A percentile compares a stretch with the other conserved stretches of the same genome.
These are phyloP conservation scores for Suncus etruscus DNA, from an alignment of 2,113 vertebrate species.

Conservation along the genomic window DNA sequence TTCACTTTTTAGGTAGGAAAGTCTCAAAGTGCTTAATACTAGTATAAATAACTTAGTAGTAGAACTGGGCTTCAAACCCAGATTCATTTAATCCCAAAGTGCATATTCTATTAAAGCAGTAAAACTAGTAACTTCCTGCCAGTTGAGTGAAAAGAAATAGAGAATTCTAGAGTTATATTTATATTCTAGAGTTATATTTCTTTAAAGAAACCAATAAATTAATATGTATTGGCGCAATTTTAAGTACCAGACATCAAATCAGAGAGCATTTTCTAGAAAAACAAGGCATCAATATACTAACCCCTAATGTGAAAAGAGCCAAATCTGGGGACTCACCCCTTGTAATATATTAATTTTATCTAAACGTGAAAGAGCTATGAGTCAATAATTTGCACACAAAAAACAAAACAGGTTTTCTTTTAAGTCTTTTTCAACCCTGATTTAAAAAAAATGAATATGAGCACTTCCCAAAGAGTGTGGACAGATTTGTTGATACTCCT, in stretches of 20 bases:
- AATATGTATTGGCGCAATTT: not conserved
- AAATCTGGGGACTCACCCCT: not conserved
- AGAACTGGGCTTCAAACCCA: not conserved
- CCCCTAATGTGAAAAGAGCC: not conserved
- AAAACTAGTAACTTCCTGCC: not conserved
- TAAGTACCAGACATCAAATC: not conserved
- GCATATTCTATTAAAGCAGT: not conserved
- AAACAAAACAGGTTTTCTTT: slow-evolving; percentile 3
- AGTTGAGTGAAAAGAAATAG: accelerated
- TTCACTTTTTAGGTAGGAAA: not conserved
- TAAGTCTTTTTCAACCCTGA: not conserved
- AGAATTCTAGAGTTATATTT: not conserved
- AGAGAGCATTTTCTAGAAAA: not conserved
- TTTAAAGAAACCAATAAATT: slow-evolving; percentile 23
- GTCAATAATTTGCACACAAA: not conserved
- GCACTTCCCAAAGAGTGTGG: not conserved
- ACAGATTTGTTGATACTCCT: not conserved
- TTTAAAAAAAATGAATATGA: not conserved
- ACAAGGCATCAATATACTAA: not conserved
- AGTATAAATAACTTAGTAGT: not conserved
- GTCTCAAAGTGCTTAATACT: not conserved
- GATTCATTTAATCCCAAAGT: not conserved
- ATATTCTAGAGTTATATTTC: slow-evolving; percentile 19
- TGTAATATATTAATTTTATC: not conserved
- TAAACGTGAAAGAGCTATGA: not conserved